Base-by-base conservation (phyloP, 2,797 vertebrate genomes). In the Gymnoscopelus microlampas region DNA sequence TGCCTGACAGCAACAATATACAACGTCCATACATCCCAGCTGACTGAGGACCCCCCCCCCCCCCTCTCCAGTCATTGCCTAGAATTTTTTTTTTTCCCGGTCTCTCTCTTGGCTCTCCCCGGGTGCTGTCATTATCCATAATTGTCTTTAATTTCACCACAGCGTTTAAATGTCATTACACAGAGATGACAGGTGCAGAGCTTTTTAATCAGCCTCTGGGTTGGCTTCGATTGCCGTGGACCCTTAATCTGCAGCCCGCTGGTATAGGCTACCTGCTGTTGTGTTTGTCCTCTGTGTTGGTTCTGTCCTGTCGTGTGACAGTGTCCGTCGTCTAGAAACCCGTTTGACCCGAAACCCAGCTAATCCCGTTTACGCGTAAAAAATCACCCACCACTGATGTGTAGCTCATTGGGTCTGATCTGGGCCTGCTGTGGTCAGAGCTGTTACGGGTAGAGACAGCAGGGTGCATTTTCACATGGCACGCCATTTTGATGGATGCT, bases 121-220 rank as follows among this genome's bases (percentile, higher is more conserved):
- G 65, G 81, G 57, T 56, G 48, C 64, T 63, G 68, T 87, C 69
- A 88, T 91, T 86, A 89, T 82, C 70, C 74, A 64, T 83, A 87
- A 93, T 91, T 83, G 82, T 87, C 66, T 86, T 89, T 89, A 85
- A 91, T 93, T 89, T 87, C n/a, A 6, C 70, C 66, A 69, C 47
- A 49, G 74, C 78, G 73, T 88, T 91, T 89, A 88, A 19, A 92
- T 87, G 86, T 78, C 82, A 91, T 93, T 92, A 89, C 75, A 80
- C 65, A 88, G 91, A 83, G 91, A 83, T 75, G 86, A 90, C 91
- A 90, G 91, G 88, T 93, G 91, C 77, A 91, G 88, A 93, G 85
- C 89, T 87, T 90, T 44, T 92, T 92, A 88, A 92, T 90, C 87
- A 84, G 77, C 84, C 85, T 72, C 68, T 72, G 71, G 69, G 84